Base-by-base conservation (phyloP, 2,797 vertebrate genomes). In the Chloroceryle amazona region DNA sequence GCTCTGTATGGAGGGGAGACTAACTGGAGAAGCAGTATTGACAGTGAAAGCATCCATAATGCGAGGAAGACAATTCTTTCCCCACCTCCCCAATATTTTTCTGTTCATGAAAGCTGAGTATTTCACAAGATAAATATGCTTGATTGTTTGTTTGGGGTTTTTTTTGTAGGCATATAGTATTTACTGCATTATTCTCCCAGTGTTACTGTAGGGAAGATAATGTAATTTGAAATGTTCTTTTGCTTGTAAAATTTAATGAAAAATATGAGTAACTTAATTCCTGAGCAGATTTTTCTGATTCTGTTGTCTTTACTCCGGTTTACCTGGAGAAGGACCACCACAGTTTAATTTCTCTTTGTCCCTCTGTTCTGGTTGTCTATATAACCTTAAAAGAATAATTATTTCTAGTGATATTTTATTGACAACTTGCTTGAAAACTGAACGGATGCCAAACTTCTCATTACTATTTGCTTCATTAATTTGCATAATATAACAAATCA, bases 351-450 rank as follows among this genome's bases (percentile, higher is more conserved):
- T 86, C 25, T 15, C 17, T 75, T 93, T 41, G 44, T 22, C 31
- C 35, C 6, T 86, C 21, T 57, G n/a, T 25, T 89, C 21, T 80
- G 33, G 21, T 84, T 90, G 68, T 67, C 57, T 15, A 23, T 76
- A 39, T 81, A 75, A 46, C 89, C 75, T 90, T 76, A 72, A 22
- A 81, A 60, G 47, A 94, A 54, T 73, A 84, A 87, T 95, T 84
- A 72, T 91, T 93, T 89, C 20, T 81, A 41, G 60, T 61, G 23
- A 79, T 81, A 68, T 22, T 90, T 91, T 90, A 74, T 90, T 78
- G 89, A 88, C n/a, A 87, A 81, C 31, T 41, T 79, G 26, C 73
- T 92, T 93, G 80, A 94, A 96, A 96, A 95, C 80, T 76, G 52
- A 92, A 73, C 18, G 1, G 3, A 25, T 89, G 81, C 55, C 73